Evolutionary conservation across 92 coral and sea anemone species (phyloP).

Genomic region (Phenganax marumi): DNA sequence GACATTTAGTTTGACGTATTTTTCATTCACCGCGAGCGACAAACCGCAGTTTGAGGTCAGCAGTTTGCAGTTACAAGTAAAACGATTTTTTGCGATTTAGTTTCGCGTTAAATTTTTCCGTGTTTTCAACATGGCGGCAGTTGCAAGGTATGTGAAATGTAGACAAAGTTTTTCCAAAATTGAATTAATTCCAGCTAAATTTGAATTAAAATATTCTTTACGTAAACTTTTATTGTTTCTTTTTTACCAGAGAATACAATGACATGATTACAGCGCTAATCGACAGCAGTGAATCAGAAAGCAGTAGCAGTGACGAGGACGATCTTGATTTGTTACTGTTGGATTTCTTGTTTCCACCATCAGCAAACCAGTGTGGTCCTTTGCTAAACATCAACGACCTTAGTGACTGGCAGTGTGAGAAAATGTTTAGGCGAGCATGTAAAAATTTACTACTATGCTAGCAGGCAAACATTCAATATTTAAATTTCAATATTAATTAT

Average conservation of each 20-base stretch:
- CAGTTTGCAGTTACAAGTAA: conserved; percentile 2
- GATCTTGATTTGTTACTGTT: conserved; percentile 27
- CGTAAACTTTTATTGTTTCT: neutral
- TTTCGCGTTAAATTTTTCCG: neutral
- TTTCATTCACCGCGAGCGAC: neutral
- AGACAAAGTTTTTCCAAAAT: neutral
- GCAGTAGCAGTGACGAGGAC: conserved; percentile 13
- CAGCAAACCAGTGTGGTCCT: conserved; percentile 4
- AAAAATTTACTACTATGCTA: no score
- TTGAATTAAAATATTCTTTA: neutral
- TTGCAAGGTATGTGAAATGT: neutral
- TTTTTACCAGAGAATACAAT: neutral
- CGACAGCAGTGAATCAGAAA: neutral
- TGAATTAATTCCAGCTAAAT: neutral
- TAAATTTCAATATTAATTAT: neutral
- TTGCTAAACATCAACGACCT: conserved; percentile 20
- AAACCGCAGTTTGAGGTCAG: conserved; percentile 19
- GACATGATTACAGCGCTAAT: neutral
- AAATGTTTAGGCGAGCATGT: conserved; percentile 39
- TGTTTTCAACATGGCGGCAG: neutral
- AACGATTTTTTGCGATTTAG: neutral
- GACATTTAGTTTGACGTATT: neutral
- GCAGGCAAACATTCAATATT: neutral
- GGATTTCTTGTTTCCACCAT: conserved; percentile 22
- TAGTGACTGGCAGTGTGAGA: conserved; percentile 40